Conservation (phyloP, 2,113 vertebrate genomes). For the Cyphomyrus discorhynchus region DNA sequence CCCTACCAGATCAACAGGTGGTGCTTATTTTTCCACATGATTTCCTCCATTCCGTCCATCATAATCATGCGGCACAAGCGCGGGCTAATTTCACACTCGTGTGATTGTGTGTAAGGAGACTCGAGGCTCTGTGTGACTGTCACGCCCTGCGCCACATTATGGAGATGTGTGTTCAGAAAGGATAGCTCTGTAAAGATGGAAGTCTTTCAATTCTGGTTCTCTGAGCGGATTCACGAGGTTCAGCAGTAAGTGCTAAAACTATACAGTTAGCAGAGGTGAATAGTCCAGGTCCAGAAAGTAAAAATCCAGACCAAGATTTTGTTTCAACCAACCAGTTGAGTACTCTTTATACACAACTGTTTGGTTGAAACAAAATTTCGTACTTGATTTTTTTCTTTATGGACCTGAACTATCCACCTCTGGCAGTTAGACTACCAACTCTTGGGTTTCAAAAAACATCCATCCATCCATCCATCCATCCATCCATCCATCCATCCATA, state of each 20-base stretch:
- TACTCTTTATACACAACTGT: neutral
- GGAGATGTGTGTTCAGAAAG: neutral
- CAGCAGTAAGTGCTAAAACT: neutral
- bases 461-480: neutral
- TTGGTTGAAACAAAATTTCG: neutral
- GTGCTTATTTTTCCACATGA: neutral
- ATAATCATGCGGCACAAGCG: neutral
- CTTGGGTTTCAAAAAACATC: neutral
- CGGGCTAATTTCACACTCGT: neutral
- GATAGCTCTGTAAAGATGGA: neutral
- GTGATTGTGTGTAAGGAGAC: neutral
- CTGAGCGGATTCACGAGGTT: neutral
- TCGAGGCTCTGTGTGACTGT: neutral
- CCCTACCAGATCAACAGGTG: neutral
- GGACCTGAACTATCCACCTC: neutral
- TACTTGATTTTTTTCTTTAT: neutral
- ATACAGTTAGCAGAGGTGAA: neutral
- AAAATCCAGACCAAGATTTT: neutral
- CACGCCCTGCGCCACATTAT: neutral
- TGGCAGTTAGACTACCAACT: neutral
- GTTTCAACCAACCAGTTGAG: neutral
- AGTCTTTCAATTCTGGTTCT: neutral
- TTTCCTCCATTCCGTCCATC: neutral
- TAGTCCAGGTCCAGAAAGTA: neutral
- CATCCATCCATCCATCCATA: no score